Evolutionary conservation across 2,888 invertebrate genomes (phyloP), one percentile per base, ranked within the genome.

Genomic region (Synergus itoensis): DNA sequence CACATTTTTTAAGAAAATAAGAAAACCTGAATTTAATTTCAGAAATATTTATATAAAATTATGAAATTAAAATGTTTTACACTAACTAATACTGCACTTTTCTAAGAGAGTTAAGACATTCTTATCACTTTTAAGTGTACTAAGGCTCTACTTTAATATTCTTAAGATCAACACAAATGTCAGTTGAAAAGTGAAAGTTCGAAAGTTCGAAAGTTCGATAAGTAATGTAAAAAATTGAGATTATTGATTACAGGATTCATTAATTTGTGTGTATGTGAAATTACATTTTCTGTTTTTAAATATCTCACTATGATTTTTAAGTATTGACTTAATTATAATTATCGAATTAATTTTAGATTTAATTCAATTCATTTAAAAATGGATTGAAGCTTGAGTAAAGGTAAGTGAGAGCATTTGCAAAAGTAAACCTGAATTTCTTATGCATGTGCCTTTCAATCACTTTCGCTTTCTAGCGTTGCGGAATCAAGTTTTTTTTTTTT

Each of bases 1-100:
- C 89, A 90, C 91, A 90, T 89, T 77, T 78, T 73, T 60, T 11
- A 11, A 60, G 9, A 60, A 60, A 21, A 18, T 18, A n/a, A 57
- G 18, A 18, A 60, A 21, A 60, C 3, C 4, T 0, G 11, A 60
- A 60, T 9, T 60, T 9, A 21, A 60, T 21, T 11, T 60, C 21
- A 21, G 21, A 21, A 60, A 60, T 7, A 7, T 53, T 53, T 5
- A 53, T 1, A 53, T 7, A 53, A 53, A 5, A 7, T n/a, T 16
- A 12, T 1, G 7, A n/a, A 60, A 21, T 11, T 21, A 21, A 12
- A 21, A 8, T 48, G 16, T 11, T 60, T 21, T 4, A 60, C 18
- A 21, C 5, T 21, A 21, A 21, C 18, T 60, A 8, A 9, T 48
- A 21, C 21, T 21, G 18, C 18, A 2, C 9, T 57, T 57, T 60